phyloP scores from a whole-genome alignment of 1,140 invertebrate species.

The Pogonus chalceus region DNA sequence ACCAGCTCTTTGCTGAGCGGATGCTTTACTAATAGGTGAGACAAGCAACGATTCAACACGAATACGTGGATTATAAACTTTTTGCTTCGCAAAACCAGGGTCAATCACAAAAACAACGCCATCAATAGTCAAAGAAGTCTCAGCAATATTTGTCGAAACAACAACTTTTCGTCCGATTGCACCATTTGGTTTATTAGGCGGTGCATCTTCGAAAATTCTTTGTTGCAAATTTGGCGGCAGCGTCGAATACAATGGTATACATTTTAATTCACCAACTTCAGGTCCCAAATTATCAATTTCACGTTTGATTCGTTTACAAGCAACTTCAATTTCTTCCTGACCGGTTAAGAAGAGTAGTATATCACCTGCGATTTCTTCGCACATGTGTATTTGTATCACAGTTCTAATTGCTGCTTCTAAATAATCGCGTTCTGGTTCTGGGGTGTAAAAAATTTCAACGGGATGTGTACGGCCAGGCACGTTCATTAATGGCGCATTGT shows the following conservation, averaged over 20 bases:
- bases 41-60: slow-evolving; percentile 95
- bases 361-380: slow-evolving; percentile 91
- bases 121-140: slow-evolving; percentile 98
- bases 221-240: slow-evolving; percentile 96
- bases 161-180: slow-evolving; percentile 94
- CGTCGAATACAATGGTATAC: slow-evolving; percentile 97
- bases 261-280: slow-evolving; percentile 94
- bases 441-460: slow-evolving; percentile 98
- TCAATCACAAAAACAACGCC: slow-evolving; percentile 99
- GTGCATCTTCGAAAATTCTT: slow-evolving; percentile 92
- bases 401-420: slow-evolving; percentile 97
- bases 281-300: slow-evolving; percentile 95
- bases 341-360: slow-evolving; percentile 93
- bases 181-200: slow-evolving; percentile 85
- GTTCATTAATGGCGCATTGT: slow-evolving; percentile 96
- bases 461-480: slow-evolving; percentile 94
- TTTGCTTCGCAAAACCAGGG: slow-evolving; percentile 99
- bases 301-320: slow-evolving; percentile 93
- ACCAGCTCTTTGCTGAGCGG: slow-evolving; percentile 96
- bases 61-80: slow-evolving; percentile 95
- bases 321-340: slow-evolving; percentile 96
- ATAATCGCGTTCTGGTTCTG: slow-evolving; percentile 96
- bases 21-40: slow-evolving; percentile 98
- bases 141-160: slow-evolving; percentile 98
- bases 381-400: slow-evolving; percentile 98